Conservation (phyloP, 2,797 vertebrate species). For the Eremophila alpestris region DNA sequence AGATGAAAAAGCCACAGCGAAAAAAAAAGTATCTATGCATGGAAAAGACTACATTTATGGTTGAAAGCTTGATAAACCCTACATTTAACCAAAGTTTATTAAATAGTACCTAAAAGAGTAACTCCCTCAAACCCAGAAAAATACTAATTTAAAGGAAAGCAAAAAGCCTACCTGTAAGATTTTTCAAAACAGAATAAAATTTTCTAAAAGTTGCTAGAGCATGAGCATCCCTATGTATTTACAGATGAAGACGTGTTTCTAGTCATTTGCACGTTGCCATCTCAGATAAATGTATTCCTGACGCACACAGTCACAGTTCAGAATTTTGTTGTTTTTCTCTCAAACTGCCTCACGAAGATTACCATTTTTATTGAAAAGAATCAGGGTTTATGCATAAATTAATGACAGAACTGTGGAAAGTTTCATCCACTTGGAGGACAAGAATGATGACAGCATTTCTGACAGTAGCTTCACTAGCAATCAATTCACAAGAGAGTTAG, state of each 20-base stretch:
- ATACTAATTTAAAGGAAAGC: not conserved
- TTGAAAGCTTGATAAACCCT: not conserved
- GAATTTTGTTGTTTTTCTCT: not conserved
- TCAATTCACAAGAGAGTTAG: not conserved
- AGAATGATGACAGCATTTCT: not conserved
- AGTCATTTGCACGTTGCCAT: not conserved
- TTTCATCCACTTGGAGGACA: not conserved
- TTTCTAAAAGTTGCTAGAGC: not conserved
- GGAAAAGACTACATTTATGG: not conserved
- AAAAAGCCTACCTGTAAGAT: not conserved
- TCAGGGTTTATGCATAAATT: not conserved
- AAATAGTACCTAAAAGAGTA: not conserved
- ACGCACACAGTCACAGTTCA: not conserved
- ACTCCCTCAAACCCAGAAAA: not conserved
- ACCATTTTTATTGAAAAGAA: constrained; percentile 20
- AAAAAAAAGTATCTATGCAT: not conserved
- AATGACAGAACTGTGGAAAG: not conserved
- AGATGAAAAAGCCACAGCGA: not conserved
- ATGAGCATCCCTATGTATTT: not conserved
- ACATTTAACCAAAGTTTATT: not conserved
- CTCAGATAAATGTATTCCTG: not conserved
- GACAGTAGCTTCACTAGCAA: not conserved
- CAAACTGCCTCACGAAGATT: not conserved
- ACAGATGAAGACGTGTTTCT: not conserved
- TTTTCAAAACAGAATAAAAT: not conserved